Evolutionary conservation across 1,140 invertebrate genomes (phyloP), one percentile per base, ranked within the genome.

Genomic region (Trachelipus rathkii): DNA sequence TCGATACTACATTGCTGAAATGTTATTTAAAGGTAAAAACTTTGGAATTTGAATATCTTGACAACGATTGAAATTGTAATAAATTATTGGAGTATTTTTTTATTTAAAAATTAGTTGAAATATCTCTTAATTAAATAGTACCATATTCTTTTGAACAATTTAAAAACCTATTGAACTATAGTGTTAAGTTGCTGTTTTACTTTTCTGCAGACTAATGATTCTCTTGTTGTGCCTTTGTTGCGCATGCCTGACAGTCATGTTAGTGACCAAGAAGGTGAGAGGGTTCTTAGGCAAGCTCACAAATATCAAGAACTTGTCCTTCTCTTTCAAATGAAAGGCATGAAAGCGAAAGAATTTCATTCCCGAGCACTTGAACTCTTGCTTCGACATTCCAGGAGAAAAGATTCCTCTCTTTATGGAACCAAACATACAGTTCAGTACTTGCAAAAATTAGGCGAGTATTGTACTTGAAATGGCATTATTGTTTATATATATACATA

Each of bases 241-340:
- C 89, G 97, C 11, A 85, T 96, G n/a, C 86, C 87, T 73, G 89
- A 90, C 82, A 99, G 98, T 85, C 91, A 95, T 83, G 98, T 96
- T 85, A 94, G 97, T 82, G 85, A 98, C 6, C 93, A 94, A 73
- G 97, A 99, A 87, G 92, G 95, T 0, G 96, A 99, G 84, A 90
- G 91, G 81, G 94, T 93, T 9, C 86, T 99, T 6, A 89, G 92
- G 77, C 91, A 92, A 81, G 89, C 94, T 84, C 90, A 94, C 76
- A 98, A 97, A 85, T 92, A 92, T 81, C 92, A 90, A 78, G 97
- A 99, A 85, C 88, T 99, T 0, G 95, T 98, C 77, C 97, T 98
- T 82, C 87, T 99, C 10, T 99, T 99, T 85, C 91, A 97, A 84
- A 95, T 91, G 0, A 97, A 97, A 87, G 93, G 91, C 5, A 89